Conservation (phyloP, 1,140 invertebrate genomes). For the Eriosoma lanigerum region DNA sequence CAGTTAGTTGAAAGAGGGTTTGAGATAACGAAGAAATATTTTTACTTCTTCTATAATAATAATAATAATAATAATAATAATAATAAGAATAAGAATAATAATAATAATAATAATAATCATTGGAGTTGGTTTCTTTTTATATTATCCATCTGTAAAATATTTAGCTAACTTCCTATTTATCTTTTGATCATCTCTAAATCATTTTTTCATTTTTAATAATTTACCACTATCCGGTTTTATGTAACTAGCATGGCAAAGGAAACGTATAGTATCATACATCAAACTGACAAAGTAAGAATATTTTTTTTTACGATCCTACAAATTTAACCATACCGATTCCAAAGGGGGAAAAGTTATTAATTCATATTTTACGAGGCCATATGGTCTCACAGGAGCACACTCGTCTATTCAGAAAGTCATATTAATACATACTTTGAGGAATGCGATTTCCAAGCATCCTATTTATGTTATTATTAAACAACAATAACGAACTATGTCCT, state of each 20-base stretch:
- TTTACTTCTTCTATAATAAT: not conserved
- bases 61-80: too few species aligned
- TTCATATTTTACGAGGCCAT: not conserved
- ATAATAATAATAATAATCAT: not conserved
- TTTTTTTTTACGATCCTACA: not conserved
- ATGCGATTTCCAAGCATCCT: not conserved
- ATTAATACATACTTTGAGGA: not conserved
- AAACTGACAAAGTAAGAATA: not conserved
- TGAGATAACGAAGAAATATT: conserved; percentile 13
- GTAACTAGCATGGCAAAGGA: not conserved
- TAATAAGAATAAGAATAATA: too few species aligned
- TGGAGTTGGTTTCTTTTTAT: conserved; percentile 8
- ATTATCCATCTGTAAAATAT: conserved; percentile 16
- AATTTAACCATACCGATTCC: not conserved
- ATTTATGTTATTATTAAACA: conserved; percentile 3
- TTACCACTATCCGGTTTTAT: conserved; percentile 9
- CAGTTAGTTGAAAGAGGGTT: not conserved
- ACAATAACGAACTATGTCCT: not conserved
- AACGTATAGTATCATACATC: not conserved
- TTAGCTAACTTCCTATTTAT: conserved; percentile 19
- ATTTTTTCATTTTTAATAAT: not conserved
- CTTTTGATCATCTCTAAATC: conserved; percentile 22
- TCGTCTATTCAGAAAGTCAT: not conserved
- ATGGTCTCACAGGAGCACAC: not conserved
- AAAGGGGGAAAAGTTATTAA: not conserved